Base-by-base conservation (phyloP, 1,140 invertebrate species). In the Pantala flavescens region DNA sequence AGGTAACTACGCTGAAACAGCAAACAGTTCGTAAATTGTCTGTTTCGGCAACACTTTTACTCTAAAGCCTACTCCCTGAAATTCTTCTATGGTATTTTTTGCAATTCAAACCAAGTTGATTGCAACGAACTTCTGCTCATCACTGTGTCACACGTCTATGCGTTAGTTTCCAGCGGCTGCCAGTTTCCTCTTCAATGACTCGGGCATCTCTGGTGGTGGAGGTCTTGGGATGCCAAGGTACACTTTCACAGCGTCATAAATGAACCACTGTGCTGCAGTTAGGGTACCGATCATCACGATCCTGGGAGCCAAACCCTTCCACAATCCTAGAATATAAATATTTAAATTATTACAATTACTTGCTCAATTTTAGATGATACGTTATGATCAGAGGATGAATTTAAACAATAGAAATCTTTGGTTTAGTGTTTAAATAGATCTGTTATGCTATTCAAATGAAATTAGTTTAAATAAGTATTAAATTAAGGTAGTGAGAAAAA, bases 131-230 rank as follows among this genome's bases (percentile, higher is more conserved):
- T 63, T 63, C n/a, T 19, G 14, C n/a, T 63, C n/a, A 16, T 7
- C 14, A 19, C n/a, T 7, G n/a, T 63, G 3, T 16, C 49, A 63
- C 14, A 14, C 5, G 5, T 63, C n/a, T 63, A 19, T 63, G 3
- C 12, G n/a, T 23, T 23, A 72, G 19, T 72, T n/a, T 23, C 36
- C 23, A 19, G 71, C 71, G 3, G 85, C 88, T 75, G 85, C 89
- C 28, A 94, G 83, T 82, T 96, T 93, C 84, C 90, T 90, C 83
- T 93, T 96, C 79, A 99, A 87, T 16, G 94, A 97, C 82, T 95
- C 96, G 63, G 98, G 98, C 96, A 98, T 98, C 83, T 94, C 91
- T 82, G 97, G 95, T 84, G 98, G 98, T 84, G 98, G 98, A 80
- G 98, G 98, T 72, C 92, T 86, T 11, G 93, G 92, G 78, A 95